Percentiles rank a stretch among this genome's conserved stretches.
Evolutionary conservation across 2,888 invertebrate species (phyloP).

Genomic region (Mechanitis mazaeus): DNA sequence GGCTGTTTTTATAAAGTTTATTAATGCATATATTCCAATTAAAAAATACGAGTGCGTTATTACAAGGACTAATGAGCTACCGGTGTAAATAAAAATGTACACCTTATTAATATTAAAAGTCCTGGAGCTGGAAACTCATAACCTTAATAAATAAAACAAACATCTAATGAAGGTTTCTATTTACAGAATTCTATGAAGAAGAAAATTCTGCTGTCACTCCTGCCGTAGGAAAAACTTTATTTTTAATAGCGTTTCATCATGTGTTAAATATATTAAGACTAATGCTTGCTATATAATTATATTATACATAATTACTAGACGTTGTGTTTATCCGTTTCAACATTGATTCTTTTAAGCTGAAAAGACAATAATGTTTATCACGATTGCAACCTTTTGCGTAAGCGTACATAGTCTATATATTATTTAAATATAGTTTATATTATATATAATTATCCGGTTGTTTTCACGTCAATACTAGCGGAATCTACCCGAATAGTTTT

Average conservation of each 20-base stretch:
- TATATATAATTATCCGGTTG: too few species aligned
- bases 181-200: conserved; percentile 58
- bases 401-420: conserved; percentile 5
- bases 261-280: conserved; percentile 39
- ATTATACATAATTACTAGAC: conserved; percentile 24
- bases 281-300: conserved; percentile 48
- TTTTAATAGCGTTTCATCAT: conserved; percentile 39
- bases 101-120: conserved; percentile 18
- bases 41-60: conserved; percentile 5
- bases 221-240: conserved; percentile 38
- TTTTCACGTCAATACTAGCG: too few species aligned
- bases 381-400: conserved; percentile 15
- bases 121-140: neutral
- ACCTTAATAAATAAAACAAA: conserved; percentile 11
- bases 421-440: neutral
- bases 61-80: conserved; percentile 23
- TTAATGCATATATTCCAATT: too few species aligned
- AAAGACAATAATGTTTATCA: conserved; percentile 51
- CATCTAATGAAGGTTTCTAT: conserved; percentile 14
- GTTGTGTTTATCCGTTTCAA: conserved; percentile 27
- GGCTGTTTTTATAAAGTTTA: too few species aligned
- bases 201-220: conserved; percentile 45
- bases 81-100: conserved; percentile 17
- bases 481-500: too few species aligned
- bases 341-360: conserved; percentile 41